Percentiles rank a stretch among this genome's conserved stretches.
phyloP scores from a whole-genome alignment of 2,797 vertebrate genomes.

The Pseudochirops corinnae region DNA sequence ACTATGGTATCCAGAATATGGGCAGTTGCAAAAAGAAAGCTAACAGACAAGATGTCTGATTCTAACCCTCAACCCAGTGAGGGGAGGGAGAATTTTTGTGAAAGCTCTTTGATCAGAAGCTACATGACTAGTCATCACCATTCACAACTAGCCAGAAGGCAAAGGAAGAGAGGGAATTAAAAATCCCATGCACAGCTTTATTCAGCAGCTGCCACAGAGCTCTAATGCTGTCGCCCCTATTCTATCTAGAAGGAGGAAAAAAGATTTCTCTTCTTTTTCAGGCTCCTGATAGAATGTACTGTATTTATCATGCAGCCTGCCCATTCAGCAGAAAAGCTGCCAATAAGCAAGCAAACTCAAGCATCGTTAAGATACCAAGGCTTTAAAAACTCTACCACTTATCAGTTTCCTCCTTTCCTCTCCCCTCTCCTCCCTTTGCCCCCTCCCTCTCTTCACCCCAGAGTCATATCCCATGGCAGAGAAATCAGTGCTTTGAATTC shows the following conservation, averaged over 20 bases:
- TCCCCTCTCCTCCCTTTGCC: conserved; percentile 31
- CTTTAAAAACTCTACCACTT: conserved; percentile 55
- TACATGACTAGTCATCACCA: conserved; percentile 52
- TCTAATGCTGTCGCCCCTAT: conserved; percentile 14
- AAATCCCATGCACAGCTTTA: conserved; percentile 64
- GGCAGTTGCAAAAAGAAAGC: neutral
- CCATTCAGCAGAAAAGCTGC: conserved; percentile 56
- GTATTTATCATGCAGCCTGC: conserved; percentile 63
- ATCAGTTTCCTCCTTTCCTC: neutral
- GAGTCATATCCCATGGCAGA: conserved; percentile 77
- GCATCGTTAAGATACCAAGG: conserved; percentile 58
- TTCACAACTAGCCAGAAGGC: conserved; percentile 58
- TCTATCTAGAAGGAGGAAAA: conserved; percentile 58
- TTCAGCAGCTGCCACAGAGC: conserved; percentile 66
- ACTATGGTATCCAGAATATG: neutral
- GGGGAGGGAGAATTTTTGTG: conserved; percentile 47
- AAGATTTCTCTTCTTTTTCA: conserved; percentile 57
- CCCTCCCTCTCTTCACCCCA: conserved; percentile 49
- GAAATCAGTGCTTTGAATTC: conserved; percentile 81
- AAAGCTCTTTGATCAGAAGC: conserved; percentile 73
- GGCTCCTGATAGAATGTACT: conserved; percentile 66
- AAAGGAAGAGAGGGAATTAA: conserved; percentile 61
- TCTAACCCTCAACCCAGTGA: conserved; percentile 61
- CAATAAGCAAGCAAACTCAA: conserved; percentile 70
- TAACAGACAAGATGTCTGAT: conserved; percentile 61